phyloP scores from a whole-genome alignment of 2,113 vertebrate species.

The Ochotona princeps region DNA sequence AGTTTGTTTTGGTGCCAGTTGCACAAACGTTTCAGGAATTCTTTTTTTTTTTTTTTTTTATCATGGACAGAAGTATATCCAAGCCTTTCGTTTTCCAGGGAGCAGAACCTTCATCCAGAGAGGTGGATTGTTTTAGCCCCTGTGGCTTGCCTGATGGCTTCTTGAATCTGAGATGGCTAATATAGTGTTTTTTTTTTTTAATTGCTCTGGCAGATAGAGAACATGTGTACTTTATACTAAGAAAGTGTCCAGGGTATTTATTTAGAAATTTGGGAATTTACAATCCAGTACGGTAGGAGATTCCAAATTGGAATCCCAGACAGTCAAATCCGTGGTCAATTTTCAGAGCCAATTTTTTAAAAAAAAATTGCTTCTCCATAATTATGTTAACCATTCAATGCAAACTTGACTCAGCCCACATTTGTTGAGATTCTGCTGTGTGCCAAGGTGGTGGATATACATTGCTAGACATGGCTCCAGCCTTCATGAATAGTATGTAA shows the following conservation, averaged over 20 bases:
- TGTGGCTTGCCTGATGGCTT: background rate
- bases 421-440: slow-evolving; percentile 13
- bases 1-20: background rate
- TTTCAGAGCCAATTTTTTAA: slow-evolving; percentile 37
- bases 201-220: background rate
- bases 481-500: background rate
- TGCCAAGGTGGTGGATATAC: background rate
- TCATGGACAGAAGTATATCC: background rate
- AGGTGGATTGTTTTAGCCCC: background rate
- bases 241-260: background rate
- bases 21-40: background rate
- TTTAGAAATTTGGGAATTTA: background rate
- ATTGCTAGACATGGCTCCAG: background rate
- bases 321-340: background rate
- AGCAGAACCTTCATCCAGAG: background rate
- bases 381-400: slow-evolving; percentile 47
- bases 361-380: slow-evolving; percentile 1
- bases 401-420: background rate
- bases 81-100: background rate
- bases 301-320: slow-evolving; percentile 16
- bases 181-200: background rate
- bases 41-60: background rate
- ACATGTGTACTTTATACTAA: background rate
- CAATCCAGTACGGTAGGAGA: background rate
- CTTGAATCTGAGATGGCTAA: background rate